Percentiles rank a stretch among this genome's conserved stretches.
phyloP scores from a whole-genome alignment of 2,888 invertebrate species.

The Lobophora halterata region DNA sequence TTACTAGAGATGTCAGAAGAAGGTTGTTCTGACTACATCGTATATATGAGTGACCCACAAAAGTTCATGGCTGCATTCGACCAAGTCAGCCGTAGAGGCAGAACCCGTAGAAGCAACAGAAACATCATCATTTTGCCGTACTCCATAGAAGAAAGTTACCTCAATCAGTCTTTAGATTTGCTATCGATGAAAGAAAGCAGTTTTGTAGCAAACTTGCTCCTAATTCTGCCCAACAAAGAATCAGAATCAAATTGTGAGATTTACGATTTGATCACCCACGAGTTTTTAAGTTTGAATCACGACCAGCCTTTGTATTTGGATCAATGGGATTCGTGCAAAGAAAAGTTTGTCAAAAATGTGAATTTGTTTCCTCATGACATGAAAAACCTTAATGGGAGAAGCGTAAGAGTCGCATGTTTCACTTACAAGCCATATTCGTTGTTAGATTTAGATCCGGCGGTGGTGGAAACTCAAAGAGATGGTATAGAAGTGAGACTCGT shows the following conservation, averaged over 20 bases:
- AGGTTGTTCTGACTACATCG: slow-evolving; percentile 73
- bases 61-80: slow-evolving; percentile 64
- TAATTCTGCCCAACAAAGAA: slow-evolving; percentile 41
- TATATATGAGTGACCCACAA: slow-evolving; percentile 54
- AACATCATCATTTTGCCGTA: slow-evolving; percentile 65
- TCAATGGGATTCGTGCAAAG: slow-evolving; percentile 59
- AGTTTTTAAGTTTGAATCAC: slow-evolving; percentile 55
- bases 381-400: slow-evolving; percentile 65
- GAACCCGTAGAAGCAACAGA: slow-evolving; percentile 65
- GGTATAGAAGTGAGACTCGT: slow-evolving; percentile 77
- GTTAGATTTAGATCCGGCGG: slow-evolving; percentile 54
- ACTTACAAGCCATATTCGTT: slow-evolving; percentile 82
- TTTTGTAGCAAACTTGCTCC: slow-evolving; percentile 58
- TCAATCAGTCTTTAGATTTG: slow-evolving; percentile 37
- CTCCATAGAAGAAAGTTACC: slow-evolving; percentile 25
- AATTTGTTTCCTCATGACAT: slow-evolving; percentile 75
- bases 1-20: slow-evolving; percentile 59
- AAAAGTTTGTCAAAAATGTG: slow-evolving; percentile 46
- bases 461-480: slow-evolving; percentile 64
- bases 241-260: slow-evolving; percentile 34
- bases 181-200: slow-evolving; percentile 51
- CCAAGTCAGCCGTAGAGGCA: slow-evolving; percentile 53
- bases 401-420: slow-evolving; percentile 77
- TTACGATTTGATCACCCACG: slow-evolving; percentile 65
- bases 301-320: slow-evolving; percentile 54